Base-by-base conservation (phyloP, 92 coral and sea anemone species). In the Bergia sp. region DNA sequence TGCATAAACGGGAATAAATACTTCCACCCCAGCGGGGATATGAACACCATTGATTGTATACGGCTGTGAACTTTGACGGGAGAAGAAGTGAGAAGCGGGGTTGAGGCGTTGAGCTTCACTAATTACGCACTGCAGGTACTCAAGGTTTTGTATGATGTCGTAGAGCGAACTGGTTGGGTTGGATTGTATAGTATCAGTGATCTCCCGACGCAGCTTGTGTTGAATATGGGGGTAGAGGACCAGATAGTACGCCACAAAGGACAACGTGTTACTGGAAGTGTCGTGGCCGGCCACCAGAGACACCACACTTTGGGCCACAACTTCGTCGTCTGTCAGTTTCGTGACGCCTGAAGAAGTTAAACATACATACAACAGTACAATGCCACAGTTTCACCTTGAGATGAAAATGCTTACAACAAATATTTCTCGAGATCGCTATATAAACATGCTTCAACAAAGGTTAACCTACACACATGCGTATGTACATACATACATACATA, bases 81-180 rank as follows among this genome's bases (percentile, higher is more conserved):
- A 82, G 43, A 82, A 82, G 64, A 82, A 82, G 36, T 82, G 86
- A 21, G 86, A 82, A 13, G 86, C 86, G 18, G 86, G 86, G n/a
- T 82, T 82, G 16, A 82, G 55, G 41, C 86, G 86, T n/a, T 82
- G 86, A 1, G 86, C 11, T 37, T 82, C 86, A 47, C 86, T 82
- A 23, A 82, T 66, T 1, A 82, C 86, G 44, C 86, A 82, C 21
- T 82, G 86, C 3, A 82, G 43, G 4, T 82, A 67, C 2, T 82
- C 77, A 41, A 82, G 76, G 50, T 13, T 36, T 71, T 82, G 86
- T 43, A 82, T 23, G 8, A 82, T 40, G 61, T 82, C 77, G 61
- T 67, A 67, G 5, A 82, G 55, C 7, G 86, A 82, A 13, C 86
- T 43, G n/a, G n/a, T 69, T 11, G 77, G 86, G 77, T 82, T 82